A percentile compares a stretch with the other conserved stretches of the same genome.
These are phyloP conservation scores for Scomberomorus guttatus DNA, from an alignment of 2,797 vertebrate species.

Conservation along the genomic window DNA sequence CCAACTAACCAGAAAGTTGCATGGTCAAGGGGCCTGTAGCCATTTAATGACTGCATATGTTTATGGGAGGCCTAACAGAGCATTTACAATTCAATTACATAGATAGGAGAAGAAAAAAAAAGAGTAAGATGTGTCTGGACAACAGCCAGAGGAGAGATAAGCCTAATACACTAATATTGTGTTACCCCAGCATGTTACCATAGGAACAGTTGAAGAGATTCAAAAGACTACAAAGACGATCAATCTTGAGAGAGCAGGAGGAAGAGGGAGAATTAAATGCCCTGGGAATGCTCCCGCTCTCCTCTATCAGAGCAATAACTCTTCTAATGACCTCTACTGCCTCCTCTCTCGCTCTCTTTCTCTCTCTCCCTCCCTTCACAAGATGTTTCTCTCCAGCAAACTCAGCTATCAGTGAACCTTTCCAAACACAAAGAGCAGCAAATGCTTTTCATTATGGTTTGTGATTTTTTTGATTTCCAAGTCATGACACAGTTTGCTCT, in stretches of 20 bases:
- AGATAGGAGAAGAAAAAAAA: constrained; percentile 77
- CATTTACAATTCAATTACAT: constrained; percentile 89
- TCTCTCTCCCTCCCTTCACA: constrained; percentile 20
- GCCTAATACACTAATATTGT: constrained; percentile 89
- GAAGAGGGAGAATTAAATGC: constrained; percentile 87
- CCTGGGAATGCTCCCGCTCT: constrained; percentile 86
- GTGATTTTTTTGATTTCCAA: constrained; percentile 53
- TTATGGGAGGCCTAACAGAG: constrained; percentile 82
- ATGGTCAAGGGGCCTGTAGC: constrained; percentile 63
- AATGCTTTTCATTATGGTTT: constrained; percentile 60
- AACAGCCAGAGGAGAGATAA: constrained; percentile 87
- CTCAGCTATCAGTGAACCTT: constrained; percentile 64
- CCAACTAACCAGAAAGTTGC: constrained; percentile 77
- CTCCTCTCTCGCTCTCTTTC: constrained; percentile 50
- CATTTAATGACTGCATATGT: constrained; percentile 83
- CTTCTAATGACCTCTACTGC: constrained; percentile 85
- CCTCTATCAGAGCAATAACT: constrained; percentile 86
- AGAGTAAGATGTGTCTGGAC: constrained; percentile 85
- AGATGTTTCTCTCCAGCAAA: constrained; percentile 67
- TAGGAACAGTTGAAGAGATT: constrained; percentile 86
- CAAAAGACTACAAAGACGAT: constrained; percentile 88
- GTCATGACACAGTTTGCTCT: constrained; percentile 47
- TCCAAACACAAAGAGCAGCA: constrained; percentile 69
- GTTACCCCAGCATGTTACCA: constrained; percentile 87
- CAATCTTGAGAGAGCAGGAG: constrained; percentile 86